Conservation (phyloP, 2,113 vertebrate genomes). For the Poeciliopsis turrubarensis region DNA sequence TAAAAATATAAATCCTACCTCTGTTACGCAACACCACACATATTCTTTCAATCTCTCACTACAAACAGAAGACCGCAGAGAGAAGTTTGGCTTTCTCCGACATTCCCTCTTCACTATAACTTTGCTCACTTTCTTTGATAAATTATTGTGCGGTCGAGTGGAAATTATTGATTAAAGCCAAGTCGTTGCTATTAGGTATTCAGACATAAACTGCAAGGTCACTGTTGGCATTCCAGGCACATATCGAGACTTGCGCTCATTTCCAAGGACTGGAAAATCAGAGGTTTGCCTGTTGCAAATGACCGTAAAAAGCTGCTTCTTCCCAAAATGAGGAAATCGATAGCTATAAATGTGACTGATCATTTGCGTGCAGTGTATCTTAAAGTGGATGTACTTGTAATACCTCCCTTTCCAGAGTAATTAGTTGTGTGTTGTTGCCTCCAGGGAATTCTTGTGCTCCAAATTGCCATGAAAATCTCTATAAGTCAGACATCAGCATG, state of each 20-base stretch:
- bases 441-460: constrained; percentile 16
- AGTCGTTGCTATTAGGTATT: constrained; percentile 23
- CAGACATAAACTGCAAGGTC: constrained; percentile 24
- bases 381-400: constrained; percentile 15
- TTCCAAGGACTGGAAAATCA: not conserved
- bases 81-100: not conserved
- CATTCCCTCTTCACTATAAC: too few species aligned
- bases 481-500: not conserved
- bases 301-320: not conserved
- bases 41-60: not conserved
- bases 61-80: not conserved
- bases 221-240: constrained; percentile 8
- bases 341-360: not conserved
- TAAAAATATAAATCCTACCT: not conserved
- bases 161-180: constrained; percentile 34
- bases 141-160: constrained; percentile 13
- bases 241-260: not conserved
- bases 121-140: not conserved
- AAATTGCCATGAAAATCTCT: constrained; percentile 2
- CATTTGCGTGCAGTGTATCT: not conserved
- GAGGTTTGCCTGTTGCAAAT: not conserved
- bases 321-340: not conserved
- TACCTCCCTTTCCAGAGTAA: constrained; percentile 28
- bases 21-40: not conserved
- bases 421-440: constrained; percentile 30